phyloP scores from a whole-genome alignment of 2,113 vertebrate genomes.

The Condylura cristata region DNA sequence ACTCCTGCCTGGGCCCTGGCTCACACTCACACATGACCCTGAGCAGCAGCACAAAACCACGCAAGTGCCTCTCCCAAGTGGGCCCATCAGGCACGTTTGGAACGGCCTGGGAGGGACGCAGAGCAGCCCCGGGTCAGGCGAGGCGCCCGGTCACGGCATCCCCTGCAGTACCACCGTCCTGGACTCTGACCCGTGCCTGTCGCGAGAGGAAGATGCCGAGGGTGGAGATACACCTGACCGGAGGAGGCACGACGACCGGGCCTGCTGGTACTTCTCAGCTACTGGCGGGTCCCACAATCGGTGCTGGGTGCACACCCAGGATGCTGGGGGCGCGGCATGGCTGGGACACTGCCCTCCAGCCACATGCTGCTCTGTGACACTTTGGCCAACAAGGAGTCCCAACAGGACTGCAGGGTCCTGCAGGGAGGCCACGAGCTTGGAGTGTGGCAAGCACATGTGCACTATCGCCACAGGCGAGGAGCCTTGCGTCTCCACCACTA shows the following conservation, averaged over 20 bases:
- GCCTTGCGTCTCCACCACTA: too few relatives aligned
- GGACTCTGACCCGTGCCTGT: rapidly evolving
- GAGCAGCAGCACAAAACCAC: background rate
- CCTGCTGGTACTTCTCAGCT: rapidly evolving
- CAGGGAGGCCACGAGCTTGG: too few relatives aligned
- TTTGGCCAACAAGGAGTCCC: too few relatives aligned
- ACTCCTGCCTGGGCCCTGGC: background rate
- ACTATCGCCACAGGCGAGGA: too few relatives aligned
- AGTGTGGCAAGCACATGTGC: too few relatives aligned
- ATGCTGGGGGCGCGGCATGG: too few relatives aligned
- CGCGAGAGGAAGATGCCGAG: background rate
- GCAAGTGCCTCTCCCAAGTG: rapidly evolving
- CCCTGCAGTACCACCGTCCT: background rate
- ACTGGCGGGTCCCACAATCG: background rate
- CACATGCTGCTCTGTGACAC: too few relatives aligned
- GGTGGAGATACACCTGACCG: rapidly evolving
- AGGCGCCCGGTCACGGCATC: background rate
- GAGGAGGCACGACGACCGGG: background rate
- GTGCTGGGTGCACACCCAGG: too few relatives aligned
- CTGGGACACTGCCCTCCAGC: too few relatives aligned
- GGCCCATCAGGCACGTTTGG: too few relatives aligned
- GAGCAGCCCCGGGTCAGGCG: background rate
- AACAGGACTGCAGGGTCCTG: too few relatives aligned
- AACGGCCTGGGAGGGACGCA: too few relatives aligned
- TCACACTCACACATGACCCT: rapidly evolving